phyloP scores from a whole-genome alignment of 2,797 vertebrate species.

The Hyperoplus lanceolatus region DNA sequence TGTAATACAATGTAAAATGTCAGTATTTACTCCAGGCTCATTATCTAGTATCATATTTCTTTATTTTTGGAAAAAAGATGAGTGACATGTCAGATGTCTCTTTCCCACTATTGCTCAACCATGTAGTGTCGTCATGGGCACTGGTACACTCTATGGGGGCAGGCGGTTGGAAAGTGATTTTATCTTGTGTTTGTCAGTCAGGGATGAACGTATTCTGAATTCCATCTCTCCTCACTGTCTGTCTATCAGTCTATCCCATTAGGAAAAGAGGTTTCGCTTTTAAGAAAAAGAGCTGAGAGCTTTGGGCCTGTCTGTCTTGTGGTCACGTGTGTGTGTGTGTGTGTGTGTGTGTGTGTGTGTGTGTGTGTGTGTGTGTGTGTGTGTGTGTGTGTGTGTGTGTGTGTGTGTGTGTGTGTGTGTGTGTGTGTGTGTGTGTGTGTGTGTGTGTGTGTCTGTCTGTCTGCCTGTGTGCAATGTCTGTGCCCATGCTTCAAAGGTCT shows the following conservation, averaged over 20 bases:
- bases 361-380: slow-evolving; percentile 6
- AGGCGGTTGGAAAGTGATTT: slow-evolving; percentile 28
- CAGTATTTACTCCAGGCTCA: neutral
- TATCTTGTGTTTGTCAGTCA: slow-evolving; percentile 57
- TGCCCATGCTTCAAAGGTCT: slow-evolving; percentile 55
- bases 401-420: neutral
- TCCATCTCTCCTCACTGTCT: slow-evolving; percentile 42
- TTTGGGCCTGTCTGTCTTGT: slow-evolving; percentile 41
- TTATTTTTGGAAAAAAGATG: slow-evolving; percentile 7
- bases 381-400: neutral
- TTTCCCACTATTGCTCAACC: slow-evolving; percentile 10
- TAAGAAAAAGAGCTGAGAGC: slow-evolving; percentile 43
- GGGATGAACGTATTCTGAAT: slow-evolving; percentile 65
- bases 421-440: neutral
- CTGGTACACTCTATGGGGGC: slow-evolving; percentile 49
- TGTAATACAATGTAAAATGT: neutral
- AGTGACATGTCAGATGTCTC: slow-evolving; percentile 25
- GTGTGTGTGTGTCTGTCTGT: neutral
- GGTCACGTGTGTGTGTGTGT: slow-evolving; percentile 1
- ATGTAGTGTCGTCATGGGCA: slow-evolving; percentile 21
- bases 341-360: slow-evolving; percentile 5
- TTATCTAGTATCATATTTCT: neutral
- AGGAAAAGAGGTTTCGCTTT: slow-evolving; percentile 52
- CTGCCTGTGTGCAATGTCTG: neutral
- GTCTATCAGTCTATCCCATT: slow-evolving; percentile 43